Evolutionary conservation across 2,888 invertebrate species (phyloP), one percentile per base, ranked within the genome.

Genomic region (Nymphalis polychloros): DNA sequence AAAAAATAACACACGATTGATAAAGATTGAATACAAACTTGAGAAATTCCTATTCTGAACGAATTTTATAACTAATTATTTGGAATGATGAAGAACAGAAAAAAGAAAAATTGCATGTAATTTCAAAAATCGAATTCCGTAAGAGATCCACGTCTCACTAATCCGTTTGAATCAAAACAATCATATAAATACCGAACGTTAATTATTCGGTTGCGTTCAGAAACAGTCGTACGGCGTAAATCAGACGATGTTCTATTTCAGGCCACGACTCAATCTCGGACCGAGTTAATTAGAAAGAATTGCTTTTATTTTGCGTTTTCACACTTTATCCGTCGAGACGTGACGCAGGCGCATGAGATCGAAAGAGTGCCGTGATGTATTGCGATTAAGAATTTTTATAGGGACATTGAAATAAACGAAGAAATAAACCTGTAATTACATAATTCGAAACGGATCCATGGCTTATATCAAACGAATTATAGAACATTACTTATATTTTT

Each of bases 251-350:
- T 81, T 88, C 88, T 92, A 92, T 91, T 91, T 89, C 79, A 78
- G 82, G 81, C 76, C 78, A 77, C 83, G 82, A 78, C 84, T 85
- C 87, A 84, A 85, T 86, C 85, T 84, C 82, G 78, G 81, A 79
- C 81, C 77, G 82, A 81, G 89, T 87, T 92, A 91, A 92, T 92
- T 92, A 92, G 88, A 92, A 92, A 92, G 90, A 91, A 92, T 92
- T 89, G 90, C 89, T 92, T 90, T 92, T 92, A 92, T 92, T 92
- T 90, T 81, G 88, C 89, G 86, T 86, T 88, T 88, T 87, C 89
- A 88, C 89, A 88, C 87, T 85, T 84, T 83, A 80, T 79, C 82
- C 79, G 81, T 71, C 76, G 78, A 81, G 82, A 83, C 78, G 83
- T 88, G 89, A 89, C 89, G 84, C 83, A 85, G 83, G 78, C 78